Evolutionary conservation across 2,797 vertebrate genomes (phyloP), one percentile per base, ranked within the genome.

Genomic region (Pseudomugil gertrudae): DNA sequence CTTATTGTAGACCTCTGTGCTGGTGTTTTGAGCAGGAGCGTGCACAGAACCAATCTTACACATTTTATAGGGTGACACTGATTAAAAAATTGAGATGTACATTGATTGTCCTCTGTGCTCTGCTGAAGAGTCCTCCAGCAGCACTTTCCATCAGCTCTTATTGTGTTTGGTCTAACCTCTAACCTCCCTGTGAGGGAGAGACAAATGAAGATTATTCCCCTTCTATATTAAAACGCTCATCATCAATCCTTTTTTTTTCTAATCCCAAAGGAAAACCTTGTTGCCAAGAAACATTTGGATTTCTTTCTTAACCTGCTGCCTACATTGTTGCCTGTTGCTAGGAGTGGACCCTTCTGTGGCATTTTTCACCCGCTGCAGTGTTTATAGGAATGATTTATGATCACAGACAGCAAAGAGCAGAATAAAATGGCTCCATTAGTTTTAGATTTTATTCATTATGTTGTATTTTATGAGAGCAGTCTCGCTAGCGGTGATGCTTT

Each of bases 271-370:
- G 69, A 69, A 58, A 68, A 32, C 50, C 73, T 62, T 76, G 85
- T 85, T 89, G 78, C 83, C 76, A 72, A 74, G 76, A 67, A 83
- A 81, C 78, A 50, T 80, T 70, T 63, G 9, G 43, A 63, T 52
- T 57, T 72, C 32, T 64, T 71, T 63, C 53, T 59, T 36, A 63
- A 61, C 61, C 45, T 60, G 74, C 76, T 78, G 66, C 78, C 63
- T 65, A 78, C 81, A 33, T 85, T 62, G 77, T 48, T 66, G 66
- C 78, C 63, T 79, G 79, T 87, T 84, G 86, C 83, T 82, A 74
- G 61, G 76, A 78, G 66, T 79, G 79, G 71, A 68, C 80, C 70
- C 64, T 59, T 85, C 80, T 66, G 81, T 68, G 76, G 69, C 45
- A 65, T 75, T 83, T 40, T 52, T 63, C 65, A 50, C 64, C 63